These are phyloP conservation scores for Hylaeus volcanicus DNA, from an alignment of 1,140 invertebrate genomes.

Conservation along the genomic window DNA sequence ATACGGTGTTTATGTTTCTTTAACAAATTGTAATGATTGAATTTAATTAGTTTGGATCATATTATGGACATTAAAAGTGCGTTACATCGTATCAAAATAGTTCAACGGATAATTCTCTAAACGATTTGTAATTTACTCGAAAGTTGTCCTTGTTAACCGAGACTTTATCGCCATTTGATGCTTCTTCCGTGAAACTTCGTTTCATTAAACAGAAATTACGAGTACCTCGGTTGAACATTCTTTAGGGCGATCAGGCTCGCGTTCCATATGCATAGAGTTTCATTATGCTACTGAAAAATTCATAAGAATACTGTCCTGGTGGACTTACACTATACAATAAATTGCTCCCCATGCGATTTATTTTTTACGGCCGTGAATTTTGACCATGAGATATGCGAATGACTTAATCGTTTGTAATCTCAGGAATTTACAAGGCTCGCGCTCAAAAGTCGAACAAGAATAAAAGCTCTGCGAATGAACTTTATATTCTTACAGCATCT, in stretches of 20 bases:
- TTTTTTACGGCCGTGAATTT: too few relatives aligned
- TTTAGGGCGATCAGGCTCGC: not conserved
- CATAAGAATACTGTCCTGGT: not conserved
- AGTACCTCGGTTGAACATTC: not conserved
- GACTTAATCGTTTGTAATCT: too few relatives aligned
- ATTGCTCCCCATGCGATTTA: not conserved
- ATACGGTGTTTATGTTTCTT: too few relatives aligned
- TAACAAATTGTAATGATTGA: not conserved
- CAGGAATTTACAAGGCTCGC: too few relatives aligned
- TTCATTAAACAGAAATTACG: slow-evolving; percentile 26
- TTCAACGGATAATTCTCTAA: too few relatives aligned
- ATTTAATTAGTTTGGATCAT: not conserved
- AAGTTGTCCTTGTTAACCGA: not conserved
- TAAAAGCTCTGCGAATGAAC: too few relatives aligned
- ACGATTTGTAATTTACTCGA: not conserved
- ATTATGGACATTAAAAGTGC: too few relatives aligned
- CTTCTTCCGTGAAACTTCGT: not conserved
- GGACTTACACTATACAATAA: slow-evolving; percentile 7
- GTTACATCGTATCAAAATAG: too few relatives aligned
- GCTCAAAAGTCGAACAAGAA: too few relatives aligned
- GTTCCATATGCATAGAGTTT: slow-evolving; percentile 38
- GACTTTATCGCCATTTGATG: not conserved
- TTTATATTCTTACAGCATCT: too few relatives aligned
- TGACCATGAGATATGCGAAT: too few relatives aligned
- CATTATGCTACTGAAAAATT: slow-evolving; percentile 21